Percentiles rank a stretch among this genome's conserved stretches.
Conservation (phyloP, 2,113 vertebrate species). For the Triplophysa tibetana region DNA sequence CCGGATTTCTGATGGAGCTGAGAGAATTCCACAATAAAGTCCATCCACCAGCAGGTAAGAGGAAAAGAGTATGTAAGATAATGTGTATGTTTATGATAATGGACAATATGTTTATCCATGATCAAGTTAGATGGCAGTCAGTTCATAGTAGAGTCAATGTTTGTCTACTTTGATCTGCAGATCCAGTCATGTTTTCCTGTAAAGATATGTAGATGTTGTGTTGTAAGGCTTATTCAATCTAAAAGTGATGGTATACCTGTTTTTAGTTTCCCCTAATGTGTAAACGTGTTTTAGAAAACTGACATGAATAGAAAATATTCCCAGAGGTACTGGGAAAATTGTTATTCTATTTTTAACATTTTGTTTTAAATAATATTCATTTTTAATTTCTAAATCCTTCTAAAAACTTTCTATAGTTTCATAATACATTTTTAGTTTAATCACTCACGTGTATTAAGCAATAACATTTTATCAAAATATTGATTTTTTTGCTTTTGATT, state of each 20-base stretch:
- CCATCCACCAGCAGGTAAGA: conserved; percentile 34
- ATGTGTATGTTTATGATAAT: not conserved
- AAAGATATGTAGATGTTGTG: not conserved
- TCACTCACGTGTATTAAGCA: not conserved
- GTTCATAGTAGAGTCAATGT: not conserved
- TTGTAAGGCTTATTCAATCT: not conserved
- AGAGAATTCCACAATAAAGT: conserved; percentile 11
- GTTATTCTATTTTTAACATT: not conserved
- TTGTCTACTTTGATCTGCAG: not conserved
- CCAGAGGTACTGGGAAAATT: not conserved
- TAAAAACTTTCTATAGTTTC: not conserved
- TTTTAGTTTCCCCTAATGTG: too few species aligned
- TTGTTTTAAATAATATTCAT: too few species aligned
- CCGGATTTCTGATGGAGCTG: conserved; percentile 42
- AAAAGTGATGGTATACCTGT: too few species aligned
- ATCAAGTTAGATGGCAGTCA: not conserved
- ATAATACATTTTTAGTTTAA: not conserved
- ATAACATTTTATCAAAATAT: not conserved
- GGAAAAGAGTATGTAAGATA: not conserved
- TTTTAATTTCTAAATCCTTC: not conserved
- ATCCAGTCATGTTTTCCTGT: not conserved
- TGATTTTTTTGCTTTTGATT: not conserved
- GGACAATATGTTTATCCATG: too few species aligned
- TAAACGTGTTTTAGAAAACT: too few species aligned
- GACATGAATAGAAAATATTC: conserved; percentile 23